Evolutionary conservation across 1,140 invertebrate species (phyloP).

Genomic region (Drosophila jambulina): DNA sequence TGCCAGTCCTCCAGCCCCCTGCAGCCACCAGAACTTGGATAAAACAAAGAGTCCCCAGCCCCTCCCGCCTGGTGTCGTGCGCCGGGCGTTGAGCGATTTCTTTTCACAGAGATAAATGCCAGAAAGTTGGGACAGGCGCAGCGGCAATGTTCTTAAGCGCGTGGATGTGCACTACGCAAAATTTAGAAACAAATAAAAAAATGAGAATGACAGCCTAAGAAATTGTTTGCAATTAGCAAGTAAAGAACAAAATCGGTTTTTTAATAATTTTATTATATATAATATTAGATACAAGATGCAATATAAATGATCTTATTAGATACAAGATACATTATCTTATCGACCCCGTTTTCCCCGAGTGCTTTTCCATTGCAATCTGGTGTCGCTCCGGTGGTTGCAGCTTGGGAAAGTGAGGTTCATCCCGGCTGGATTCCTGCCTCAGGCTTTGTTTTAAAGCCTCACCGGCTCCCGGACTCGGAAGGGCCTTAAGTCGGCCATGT

Average conservation of each 20-base stretch:
- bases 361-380: constrained; percentile 16
- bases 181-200: neutral
- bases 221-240: too few species aligned
- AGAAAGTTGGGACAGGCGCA: constrained; percentile 48
- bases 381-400: neutral
- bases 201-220: neutral
- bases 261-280: too few species aligned
- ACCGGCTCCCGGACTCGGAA: neutral
- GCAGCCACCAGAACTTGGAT: constrained; percentile 28
- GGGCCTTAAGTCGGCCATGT: constrained; percentile 43
- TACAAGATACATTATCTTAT: neutral
- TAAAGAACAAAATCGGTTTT: too few species aligned
- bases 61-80: constrained; percentile 3
- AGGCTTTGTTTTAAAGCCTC: constrained; percentile 24
- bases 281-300: too few species aligned
- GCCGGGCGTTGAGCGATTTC: constrained; percentile 69
- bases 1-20: constrained; percentile 9
- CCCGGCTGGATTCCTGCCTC: neutral
- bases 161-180: constrained; percentile 11
- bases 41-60: constrained; percentile 60
- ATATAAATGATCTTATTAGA: too few species aligned
- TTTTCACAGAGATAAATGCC: constrained; percentile 79
- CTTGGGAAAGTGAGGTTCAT: constrained; percentile 17
- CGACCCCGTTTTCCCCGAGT: neutral
- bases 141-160: constrained; percentile 22